Conservation (phyloP, 1,140 invertebrate genomes). For the Bombus haemorrhoidalis region DNA sequence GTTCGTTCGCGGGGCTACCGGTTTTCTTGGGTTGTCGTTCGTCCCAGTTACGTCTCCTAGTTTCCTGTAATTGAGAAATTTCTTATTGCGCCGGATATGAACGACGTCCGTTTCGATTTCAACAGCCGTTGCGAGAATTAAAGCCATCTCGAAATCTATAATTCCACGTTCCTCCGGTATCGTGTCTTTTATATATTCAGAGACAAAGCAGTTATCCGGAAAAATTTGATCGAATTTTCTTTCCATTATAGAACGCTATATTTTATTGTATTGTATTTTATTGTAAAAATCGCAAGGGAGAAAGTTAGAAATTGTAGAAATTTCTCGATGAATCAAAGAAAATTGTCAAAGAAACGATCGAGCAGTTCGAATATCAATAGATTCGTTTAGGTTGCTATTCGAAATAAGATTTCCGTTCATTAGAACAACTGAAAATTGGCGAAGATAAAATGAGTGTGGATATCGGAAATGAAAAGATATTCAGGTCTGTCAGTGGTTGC, state of each 20-base stretch:
- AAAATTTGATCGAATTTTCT: too few species aligned
- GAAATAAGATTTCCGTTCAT: neutral
- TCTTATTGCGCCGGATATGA: conserved; percentile 16
- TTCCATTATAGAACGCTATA: too few species aligned
- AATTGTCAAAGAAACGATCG: neutral
- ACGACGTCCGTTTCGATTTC: neutral
- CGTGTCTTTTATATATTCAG: too few species aligned
- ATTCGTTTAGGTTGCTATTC: neutral
- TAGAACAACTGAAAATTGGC: neutral
- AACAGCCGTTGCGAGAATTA: neutral
- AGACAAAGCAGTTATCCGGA: too few species aligned
- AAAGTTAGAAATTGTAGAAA: too few species aligned
- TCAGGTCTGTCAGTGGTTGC: neutral
- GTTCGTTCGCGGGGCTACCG: neutral
- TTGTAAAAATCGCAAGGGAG: too few species aligned
- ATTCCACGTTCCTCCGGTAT: too few species aligned
- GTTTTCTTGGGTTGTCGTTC: conserved; percentile 18
- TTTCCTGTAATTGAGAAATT: conserved; percentile 52
- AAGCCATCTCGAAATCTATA: conserved; percentile 1
- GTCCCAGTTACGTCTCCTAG: conserved; percentile 28
- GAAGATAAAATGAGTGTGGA: neutral
- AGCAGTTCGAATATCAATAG: neutral
- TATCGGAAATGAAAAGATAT: neutral
- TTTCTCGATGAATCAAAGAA: neutral
- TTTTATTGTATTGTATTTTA: too few species aligned